Evolutionary conservation across 1,140 invertebrate genomes (phyloP).

Genomic region (Drosophila rhopaloa): DNA sequence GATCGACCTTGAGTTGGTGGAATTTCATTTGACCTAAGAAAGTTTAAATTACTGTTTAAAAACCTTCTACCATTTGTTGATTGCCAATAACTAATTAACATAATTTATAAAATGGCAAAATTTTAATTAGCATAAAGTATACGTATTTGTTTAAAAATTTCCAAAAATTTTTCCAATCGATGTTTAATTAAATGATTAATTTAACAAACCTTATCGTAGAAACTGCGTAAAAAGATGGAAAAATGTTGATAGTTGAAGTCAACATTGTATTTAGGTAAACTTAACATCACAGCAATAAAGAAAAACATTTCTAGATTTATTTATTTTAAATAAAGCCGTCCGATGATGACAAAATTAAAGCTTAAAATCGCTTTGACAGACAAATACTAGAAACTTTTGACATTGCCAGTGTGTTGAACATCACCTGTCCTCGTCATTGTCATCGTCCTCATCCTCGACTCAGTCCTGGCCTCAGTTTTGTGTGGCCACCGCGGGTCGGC

Average conservation of each 20-base stretch:
- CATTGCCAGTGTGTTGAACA: neutral
- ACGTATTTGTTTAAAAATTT: too few species aligned
- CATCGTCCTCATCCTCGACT: neutral
- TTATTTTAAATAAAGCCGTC: neutral
- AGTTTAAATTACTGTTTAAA: too few species aligned
- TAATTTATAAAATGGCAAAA: too few species aligned
- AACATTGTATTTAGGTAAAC: neutral
- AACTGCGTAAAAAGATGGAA: too few species aligned
- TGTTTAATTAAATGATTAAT: too few species aligned
- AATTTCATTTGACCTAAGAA: neutral
- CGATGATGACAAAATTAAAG: neutral
- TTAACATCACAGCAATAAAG: neutral
- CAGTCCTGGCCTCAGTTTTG: constrained; percentile 7
- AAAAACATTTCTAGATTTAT: neutral
- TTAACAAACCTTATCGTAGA: too few species aligned
- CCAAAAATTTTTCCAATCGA: too few species aligned
- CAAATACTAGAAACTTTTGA: neutral
- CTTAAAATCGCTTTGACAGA: neutral
- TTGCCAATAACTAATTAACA: too few species aligned
- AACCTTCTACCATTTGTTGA: too few species aligned
- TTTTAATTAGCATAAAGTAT: too few species aligned
- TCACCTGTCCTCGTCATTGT: neutral
- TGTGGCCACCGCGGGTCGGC: constrained; percentile 5
- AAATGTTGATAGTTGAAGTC: too few species aligned
- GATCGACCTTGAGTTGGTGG: neutral